Evolutionary conservation across 2,113 vertebrate species (phyloP).

Genomic region (Pogona vitticeps): DNA sequence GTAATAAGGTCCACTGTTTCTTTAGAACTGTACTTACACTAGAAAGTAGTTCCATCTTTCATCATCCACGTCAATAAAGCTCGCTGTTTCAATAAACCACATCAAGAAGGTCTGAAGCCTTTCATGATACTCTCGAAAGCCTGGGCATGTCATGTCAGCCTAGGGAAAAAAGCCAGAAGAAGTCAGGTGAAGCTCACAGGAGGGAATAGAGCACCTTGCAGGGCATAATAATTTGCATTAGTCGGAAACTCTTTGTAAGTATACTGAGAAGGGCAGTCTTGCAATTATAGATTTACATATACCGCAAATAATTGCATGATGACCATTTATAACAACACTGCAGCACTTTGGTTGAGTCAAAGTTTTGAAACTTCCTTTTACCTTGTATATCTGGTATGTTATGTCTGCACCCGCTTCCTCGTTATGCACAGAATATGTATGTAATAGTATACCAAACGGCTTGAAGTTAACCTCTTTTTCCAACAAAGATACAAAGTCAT

Average conservation of each 20-base stretch:
- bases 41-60: slow-evolving; percentile 99
- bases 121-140: slow-evolving; percentile 97
- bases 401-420: slow-evolving; percentile 90
- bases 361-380: slow-evolving; percentile 66
- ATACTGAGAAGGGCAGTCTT: slow-evolving; percentile 18
- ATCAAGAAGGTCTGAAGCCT: slow-evolving; percentile 99
- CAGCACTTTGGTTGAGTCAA: slow-evolving; percentile 1
- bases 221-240: slow-evolving; percentile 60
- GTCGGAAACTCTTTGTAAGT: slow-evolving; percentile 59
- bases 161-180: slow-evolving; percentile 82
- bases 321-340: slow-evolving; percentile 34
- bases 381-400: slow-evolving; percentile 94
- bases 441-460: slow-evolving; percentile 90
- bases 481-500: slow-evolving; percentile 92
- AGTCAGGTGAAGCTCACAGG: slow-evolving; percentile 81
- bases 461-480: slow-evolving; percentile 97
- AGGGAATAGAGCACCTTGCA: slow-evolving; percentile 56
- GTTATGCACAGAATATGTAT: slow-evolving; percentile 89
- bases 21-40: slow-evolving; percentile 94
- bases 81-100: slow-evolving; percentile 99
- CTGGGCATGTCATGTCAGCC: slow-evolving; percentile 92
- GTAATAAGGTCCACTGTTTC: slow-evolving; percentile 86
- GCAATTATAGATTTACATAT: slow-evolving; percentile 46
- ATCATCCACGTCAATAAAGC: slow-evolving; percentile 97
- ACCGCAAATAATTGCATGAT: slow-evolving; percentile 18